Percentiles rank a stretch among this genome's conserved stretches.
These are phyloP conservation scores for Fringilla coelebs DNA, from an alignment of 2,797 vertebrate genomes.

Conservation along the genomic window DNA sequence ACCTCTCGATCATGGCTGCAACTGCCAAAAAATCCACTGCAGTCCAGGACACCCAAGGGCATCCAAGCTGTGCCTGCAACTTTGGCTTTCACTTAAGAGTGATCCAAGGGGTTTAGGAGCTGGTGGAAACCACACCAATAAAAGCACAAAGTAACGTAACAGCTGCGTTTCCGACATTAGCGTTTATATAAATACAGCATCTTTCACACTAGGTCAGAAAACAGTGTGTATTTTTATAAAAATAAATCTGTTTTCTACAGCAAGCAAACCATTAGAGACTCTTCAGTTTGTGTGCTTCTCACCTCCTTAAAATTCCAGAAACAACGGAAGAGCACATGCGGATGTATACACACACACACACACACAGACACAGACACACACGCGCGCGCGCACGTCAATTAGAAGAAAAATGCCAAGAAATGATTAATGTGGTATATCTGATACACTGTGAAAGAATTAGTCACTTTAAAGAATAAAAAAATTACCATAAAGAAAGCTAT, in stretches of 20 bases:
- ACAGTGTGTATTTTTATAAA: not conserved
- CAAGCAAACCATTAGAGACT: not conserved
- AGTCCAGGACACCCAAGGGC: not conserved
- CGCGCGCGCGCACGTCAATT: not conserved
- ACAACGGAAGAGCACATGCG: not conserved
- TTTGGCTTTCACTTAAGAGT: not conserved
- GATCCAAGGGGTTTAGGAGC: conserved; percentile 3
- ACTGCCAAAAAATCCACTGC: not conserved
- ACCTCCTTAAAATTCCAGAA: conserved; percentile 1
- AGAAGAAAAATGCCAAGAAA: not conserved
- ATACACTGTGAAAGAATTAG: not conserved
- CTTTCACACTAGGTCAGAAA: conserved; percentile 20
- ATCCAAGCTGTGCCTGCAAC: not conserved
- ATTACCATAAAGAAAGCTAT: not conserved
- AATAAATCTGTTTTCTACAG: not conserved
- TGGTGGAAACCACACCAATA: not conserved
- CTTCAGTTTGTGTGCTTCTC: not conserved
- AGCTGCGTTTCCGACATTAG: not conserved
- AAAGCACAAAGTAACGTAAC: not conserved
- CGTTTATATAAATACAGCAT: not conserved
- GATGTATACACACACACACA: not conserved
- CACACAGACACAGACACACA: not conserved
- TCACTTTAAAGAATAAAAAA: not conserved
- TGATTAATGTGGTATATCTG: not conserved
- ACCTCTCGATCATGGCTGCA: not conserved